A percentile compares a stretch with the other conserved stretches of the same genome.
phyloP scores from a whole-genome alignment of 2,797 vertebrate genomes.

The Pseudomugil gertrudae region DNA sequence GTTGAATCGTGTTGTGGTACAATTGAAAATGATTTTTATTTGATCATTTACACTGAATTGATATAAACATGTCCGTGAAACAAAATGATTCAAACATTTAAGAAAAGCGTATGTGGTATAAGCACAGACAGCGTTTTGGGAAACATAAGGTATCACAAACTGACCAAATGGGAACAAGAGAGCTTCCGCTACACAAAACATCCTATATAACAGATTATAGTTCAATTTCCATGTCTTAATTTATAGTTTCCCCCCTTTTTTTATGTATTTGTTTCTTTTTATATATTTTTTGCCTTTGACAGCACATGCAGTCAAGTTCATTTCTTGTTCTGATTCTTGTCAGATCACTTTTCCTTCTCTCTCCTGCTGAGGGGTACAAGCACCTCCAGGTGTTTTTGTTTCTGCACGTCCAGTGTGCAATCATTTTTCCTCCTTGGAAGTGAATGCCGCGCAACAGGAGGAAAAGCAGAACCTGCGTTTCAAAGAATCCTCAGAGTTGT shows the following conservation, averaged over 20 bases:
- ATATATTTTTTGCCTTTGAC: slow-evolving; percentile 78
- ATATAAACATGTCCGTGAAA: slow-evolving; percentile 93
- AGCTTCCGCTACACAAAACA: slow-evolving; percentile 98
- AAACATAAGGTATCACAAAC: slow-evolving; percentile 91
- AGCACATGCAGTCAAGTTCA: slow-evolving; percentile 91
- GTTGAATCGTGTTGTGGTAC: slow-evolving; percentile 83
- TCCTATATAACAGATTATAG: slow-evolving; percentile 91
- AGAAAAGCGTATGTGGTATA: slow-evolving; percentile 93
- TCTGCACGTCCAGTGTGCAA: slow-evolving; percentile 73
- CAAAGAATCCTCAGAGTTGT: slow-evolving; percentile 53
- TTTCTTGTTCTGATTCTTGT: slow-evolving; percentile 54
- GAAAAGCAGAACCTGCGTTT: slow-evolving; percentile 34
- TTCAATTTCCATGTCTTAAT: slow-evolving; percentile 82
- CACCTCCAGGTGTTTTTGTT: slow-evolving; percentile 72
- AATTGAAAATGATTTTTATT: slow-evolving; percentile 97
- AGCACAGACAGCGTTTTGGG: slow-evolving; percentile 92
- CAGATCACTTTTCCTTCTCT: slow-evolving; percentile 25
- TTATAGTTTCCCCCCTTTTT: slow-evolving; percentile 78
- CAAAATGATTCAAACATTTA: slow-evolving; percentile 93
- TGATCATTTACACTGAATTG: slow-evolving; percentile 92
- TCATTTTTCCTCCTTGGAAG: slow-evolving; percentile 49
- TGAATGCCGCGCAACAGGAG: slow-evolving; percentile 63
- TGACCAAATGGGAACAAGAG: slow-evolving; percentile 96
- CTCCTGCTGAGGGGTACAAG: slow-evolving; percentile 24
- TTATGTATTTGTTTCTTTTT: slow-evolving; percentile 23